Evolutionary conservation across 2,888 invertebrate genomes (phyloP).

Genomic region (Coleophora deauratella): DNA sequence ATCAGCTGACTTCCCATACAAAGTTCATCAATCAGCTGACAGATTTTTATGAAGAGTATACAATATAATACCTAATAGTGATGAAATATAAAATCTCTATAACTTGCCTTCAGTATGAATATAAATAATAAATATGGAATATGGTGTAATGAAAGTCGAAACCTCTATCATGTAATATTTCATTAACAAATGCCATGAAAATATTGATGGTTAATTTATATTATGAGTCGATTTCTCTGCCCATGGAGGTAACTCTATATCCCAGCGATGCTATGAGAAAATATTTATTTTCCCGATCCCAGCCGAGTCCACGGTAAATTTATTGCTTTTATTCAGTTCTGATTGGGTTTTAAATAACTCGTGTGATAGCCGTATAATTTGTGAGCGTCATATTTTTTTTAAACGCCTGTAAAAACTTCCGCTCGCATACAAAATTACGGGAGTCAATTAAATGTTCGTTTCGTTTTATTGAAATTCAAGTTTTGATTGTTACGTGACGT

Average conservation of each 20-base stretch:
- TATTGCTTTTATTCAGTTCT: conserved; percentile 42
- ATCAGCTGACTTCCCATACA: too few species aligned
- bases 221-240: background rate
- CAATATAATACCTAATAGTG: too few species aligned
- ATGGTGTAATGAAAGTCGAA: too few species aligned
- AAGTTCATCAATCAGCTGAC: too few species aligned
- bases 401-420: background rate
- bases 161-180: too few species aligned
- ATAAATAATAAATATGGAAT: too few species aligned
- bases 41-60: too few species aligned
- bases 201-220: background rate
- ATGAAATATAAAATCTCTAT: too few species aligned
- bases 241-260: too few species aligned
- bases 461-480: background rate
- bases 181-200: too few species aligned
- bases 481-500: background rate
- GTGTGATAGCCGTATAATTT: conserved; percentile 46
- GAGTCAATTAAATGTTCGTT: conserved; percentile 14
- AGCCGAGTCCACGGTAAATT: conserved; percentile 31
- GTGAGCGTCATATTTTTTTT: conserved; percentile 12
- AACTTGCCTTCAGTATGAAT: too few species aligned
- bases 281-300: conserved; percentile 34
- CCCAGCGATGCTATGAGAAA: conserved; percentile 17
- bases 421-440: conserved; percentile 2
- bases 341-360: conserved; percentile 49